Conservation (phyloP, 2,888 invertebrate genomes). For the Noctua janthina region DNA sequence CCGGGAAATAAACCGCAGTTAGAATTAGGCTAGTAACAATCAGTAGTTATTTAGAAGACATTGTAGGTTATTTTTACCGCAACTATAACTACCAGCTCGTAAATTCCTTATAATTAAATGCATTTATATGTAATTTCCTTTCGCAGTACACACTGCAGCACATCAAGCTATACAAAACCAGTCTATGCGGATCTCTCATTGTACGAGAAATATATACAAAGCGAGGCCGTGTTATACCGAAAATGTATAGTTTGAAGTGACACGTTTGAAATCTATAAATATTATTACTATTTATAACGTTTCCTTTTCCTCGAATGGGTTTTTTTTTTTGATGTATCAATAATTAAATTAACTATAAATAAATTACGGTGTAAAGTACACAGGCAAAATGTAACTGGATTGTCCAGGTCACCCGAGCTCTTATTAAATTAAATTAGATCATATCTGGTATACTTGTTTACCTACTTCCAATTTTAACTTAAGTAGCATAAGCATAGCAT, state of each 20-base stretch:
- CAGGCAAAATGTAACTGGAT: neutral
- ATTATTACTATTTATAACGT: slow-evolving; percentile 14
- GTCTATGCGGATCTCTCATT: too few species aligned
- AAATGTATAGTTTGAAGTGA: too few species aligned
- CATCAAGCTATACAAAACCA: too few species aligned
- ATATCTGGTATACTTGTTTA: too few species aligned
- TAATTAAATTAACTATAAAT: neutral
- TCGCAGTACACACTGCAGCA: neutral
- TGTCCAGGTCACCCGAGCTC: neutral
- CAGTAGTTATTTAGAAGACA: neutral
- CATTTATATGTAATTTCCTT: slow-evolving; percentile 8
- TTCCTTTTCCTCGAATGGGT: slow-evolving; percentile 23
- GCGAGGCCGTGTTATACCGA: too few species aligned
- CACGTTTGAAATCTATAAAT: neutral
- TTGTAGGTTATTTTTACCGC: neutral
- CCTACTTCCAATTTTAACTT: too few species aligned
- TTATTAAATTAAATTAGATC: too few species aligned
- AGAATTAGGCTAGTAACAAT: neutral
- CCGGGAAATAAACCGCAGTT: neutral
- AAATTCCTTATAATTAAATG: neutral
- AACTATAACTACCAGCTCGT: neutral
- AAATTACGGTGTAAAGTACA: neutral
- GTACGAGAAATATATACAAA: too few species aligned
- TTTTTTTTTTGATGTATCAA: neutral
- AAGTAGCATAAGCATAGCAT: too few species aligned